Evolutionary conservation across 2,113 vertebrate species (phyloP), one percentile per base, ranked within the genome.

Genomic region (Leptodactylus fuscus): DNA sequence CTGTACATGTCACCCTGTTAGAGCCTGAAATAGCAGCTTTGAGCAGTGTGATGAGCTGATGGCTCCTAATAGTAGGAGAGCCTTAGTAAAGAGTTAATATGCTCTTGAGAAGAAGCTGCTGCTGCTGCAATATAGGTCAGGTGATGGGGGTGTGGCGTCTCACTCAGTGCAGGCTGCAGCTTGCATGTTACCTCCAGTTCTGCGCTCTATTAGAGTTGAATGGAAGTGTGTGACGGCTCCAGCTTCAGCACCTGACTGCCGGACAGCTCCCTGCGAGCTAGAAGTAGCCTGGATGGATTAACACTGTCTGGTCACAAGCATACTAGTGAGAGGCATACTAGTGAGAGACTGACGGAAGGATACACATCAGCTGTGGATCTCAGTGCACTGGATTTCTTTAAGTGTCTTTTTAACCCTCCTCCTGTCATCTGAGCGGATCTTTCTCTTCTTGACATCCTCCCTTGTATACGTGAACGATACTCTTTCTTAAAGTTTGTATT

Each of bases 91-190:
- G 75, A 85, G 83, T 85, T 85, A 85, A 78, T 79, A 22, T 71
- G 83, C 27, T 79, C 38, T 85, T 38, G 29, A 51, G 74, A 69
- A 85, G n/a, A n/a, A n/a, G n/a, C n/a, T n/a, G 83, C 82, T 77
- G 55, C 75, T 85, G 76, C 77, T 86, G 84, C 84, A 81, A 81
- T 86, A 73, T 73, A 86, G 84, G 84, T 86, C 84, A 86, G 84
- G 84, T 86, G 84, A 86, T 86, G 84, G 84, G 77, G 76, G 84
- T 80, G 76, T 80, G 76, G 84, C 65, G 34, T 80, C 60, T 65
- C 62, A 53, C 60, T 70, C 58, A 12, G 58, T 53, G 41, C 74
- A 78, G 75, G 77, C 84, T 81, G 84, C 84, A 81, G 84, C 62
- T 58, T 24, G 49, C 48, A 12, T 60, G 34, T 48, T 86, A 48